Conservation (phyloP, 2,797 vertebrate genomes). For the Octomys mimax region DNA sequence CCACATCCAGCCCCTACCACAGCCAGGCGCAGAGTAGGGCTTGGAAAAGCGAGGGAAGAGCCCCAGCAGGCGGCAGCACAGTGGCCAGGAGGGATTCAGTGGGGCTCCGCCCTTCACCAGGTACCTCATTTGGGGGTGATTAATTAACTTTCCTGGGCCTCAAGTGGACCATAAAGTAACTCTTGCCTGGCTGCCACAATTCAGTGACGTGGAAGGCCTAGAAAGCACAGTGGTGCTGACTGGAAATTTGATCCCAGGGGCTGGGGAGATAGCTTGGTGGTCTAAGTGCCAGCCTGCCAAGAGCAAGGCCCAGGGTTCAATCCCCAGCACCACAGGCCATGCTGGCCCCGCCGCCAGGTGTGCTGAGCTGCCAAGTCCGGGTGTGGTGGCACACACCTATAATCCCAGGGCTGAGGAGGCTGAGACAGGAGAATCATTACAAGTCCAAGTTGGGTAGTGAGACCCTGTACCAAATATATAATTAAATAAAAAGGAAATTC, state of each 20-base stretch:
- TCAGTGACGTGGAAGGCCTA: not conserved
- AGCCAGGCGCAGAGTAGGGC: rapidly evolving
- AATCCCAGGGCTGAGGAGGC: too few species aligned
- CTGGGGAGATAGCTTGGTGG: too few species aligned
- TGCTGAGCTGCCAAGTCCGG: too few species aligned
- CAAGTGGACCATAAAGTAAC: not conserved
- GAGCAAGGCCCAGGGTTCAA: too few species aligned
- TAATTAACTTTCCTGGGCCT: not conserved
- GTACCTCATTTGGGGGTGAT: too few species aligned
- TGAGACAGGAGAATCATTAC: too few species aligned
- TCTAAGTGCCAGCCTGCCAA: too few species aligned
- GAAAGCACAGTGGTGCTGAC: not conserved
- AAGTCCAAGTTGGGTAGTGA: too few species aligned
- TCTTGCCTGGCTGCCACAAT: not conserved
- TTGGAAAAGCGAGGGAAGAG: not conserved
- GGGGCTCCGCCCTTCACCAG: not conserved
- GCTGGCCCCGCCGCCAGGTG: too few species aligned
- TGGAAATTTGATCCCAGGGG: not conserved
- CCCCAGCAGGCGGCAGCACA: not conserved
- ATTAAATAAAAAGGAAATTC: not conserved
- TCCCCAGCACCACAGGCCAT: too few species aligned
- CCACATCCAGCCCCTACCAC: not conserved
- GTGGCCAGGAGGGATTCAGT: rapidly evolving
- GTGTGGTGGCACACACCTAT: too few species aligned
- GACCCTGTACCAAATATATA: too few species aligned